Evolutionary conservation across 2,113 vertebrate genomes (phyloP).

Genomic region (Cyprinodon variegatus): DNA sequence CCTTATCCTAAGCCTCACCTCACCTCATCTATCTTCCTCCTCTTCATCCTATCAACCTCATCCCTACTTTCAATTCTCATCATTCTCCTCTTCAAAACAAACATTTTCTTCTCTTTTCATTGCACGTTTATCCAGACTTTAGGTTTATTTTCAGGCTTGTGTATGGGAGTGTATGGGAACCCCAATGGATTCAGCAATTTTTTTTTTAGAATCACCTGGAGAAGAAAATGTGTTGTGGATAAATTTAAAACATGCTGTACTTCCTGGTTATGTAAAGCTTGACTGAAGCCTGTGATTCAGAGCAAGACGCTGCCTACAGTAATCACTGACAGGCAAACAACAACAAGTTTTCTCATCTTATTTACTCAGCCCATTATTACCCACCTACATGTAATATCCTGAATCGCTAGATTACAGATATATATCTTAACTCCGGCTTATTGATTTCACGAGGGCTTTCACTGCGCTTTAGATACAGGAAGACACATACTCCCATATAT

Average conservation of each 20-base stretch:
- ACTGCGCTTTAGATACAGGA: slow-evolving; percentile 14
- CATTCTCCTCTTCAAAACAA: too few relatives aligned
- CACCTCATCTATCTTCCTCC: too few relatives aligned
- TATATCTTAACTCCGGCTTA: slow-evolving; percentile 29
- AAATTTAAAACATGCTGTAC: not conserved
- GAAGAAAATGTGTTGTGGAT: not conserved
- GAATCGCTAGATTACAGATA: slow-evolving; percentile 19
- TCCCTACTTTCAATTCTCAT: too few relatives aligned
- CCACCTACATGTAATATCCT: slow-evolving; percentile 15
- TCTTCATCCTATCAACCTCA: too few relatives aligned
- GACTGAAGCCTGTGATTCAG: slow-evolving; percentile 7
- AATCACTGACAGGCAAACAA: slow-evolving; percentile 1
- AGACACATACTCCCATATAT: slow-evolving; percentile 2
- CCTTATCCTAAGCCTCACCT: too few relatives aligned
- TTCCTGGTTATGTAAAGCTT: not conserved
- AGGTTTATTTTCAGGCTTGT: not conserved
- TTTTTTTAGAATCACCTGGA: not conserved
- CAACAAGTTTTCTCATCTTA: slow-evolving; percentile 10
- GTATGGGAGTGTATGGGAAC: not conserved
- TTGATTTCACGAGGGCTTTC: slow-evolving; percentile 40
- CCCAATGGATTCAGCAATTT: too few relatives aligned
- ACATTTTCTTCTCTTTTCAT: not conserved
- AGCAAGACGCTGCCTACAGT: slow-evolving; percentile 15
- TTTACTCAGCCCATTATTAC: slow-evolving; percentile 13
- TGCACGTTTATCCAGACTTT: not conserved